Base-by-base conservation (phyloP, 2,113 vertebrate genomes). In the Zeus faber region DNA sequence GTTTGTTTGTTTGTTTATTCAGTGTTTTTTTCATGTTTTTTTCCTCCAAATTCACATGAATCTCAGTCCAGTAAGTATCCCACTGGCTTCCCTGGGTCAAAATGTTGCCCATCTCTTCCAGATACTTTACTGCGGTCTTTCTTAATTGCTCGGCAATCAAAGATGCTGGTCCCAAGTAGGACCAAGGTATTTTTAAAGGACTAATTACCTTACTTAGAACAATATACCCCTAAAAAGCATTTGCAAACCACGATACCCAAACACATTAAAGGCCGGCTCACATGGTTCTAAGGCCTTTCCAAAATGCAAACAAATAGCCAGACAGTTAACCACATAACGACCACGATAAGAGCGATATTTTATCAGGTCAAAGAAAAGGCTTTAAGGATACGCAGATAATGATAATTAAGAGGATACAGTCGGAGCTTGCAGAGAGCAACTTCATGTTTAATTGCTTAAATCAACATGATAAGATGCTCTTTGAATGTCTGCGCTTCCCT, bases 371-470 rank as follows among this genome's bases (percentile, higher is more conserved):
- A 39, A 74, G 81, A 85, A 82, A 90, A 87, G 41, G 77, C 89
- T 91, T 91, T 91, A 88, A 90, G 85, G 88, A 88, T 89, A 89
- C 74, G 72, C 65, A 83, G 83, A 86, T 85, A 88, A 87, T n/a
- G n/a, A n/a, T 85, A 80, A 85, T 89, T 89, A 89, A 77, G 87
- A 87, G 67, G 87, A 89, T 89, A 83, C 79, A 87, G 87, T 85
- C 82, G 77, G 82, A 75, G 81, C 74, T 86, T 67, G 79, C 72
- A 85, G 77, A 84, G 77, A 80, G 73, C 80, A 85, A 89, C 87
- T 88, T 88, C 83, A 83, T 87, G 86, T 90, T 89, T 89, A 91
- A 90, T 88, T 89, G 85, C 85, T 84, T 88, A 87, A 85, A 90
- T 87, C 80, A 88, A 79, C 80, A 79, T 67, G 88, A 91, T 89